Evolutionary conservation across 2,888 invertebrate genomes (phyloP), one percentile per base, ranked within the genome.

Genomic region (Lycophotia porphyrea): DNA sequence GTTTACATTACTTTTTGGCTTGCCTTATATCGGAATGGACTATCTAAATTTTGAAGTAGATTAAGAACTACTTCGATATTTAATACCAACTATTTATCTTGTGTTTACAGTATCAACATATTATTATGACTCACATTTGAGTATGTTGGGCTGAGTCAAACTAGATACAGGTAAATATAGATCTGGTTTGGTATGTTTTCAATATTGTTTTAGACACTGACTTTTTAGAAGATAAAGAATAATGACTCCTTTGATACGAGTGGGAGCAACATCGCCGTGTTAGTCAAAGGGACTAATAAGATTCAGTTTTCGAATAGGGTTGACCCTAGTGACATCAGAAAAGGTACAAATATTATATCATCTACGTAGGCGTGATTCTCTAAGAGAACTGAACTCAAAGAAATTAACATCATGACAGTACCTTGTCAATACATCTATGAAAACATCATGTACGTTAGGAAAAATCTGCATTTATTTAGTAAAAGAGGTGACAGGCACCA

Each of bases 91-190:
- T n/a, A 27, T 36, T 71, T 1, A 34, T 42, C 21, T 21, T 31
- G 15, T 11, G 7, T 1, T 60, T 42, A 18, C 5, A 34, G 24
- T 49, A 44, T 34, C 31, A 47, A 52, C 36, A 39, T 15, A 18
- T n/a, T n/a, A 4, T 18, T 15, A 36, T 61, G 9, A 39, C n/a
- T 60, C 4, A 24, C 42, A 70, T 36, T 70, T 18, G 15, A 49
- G 18, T n/a, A 60, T 18, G 1, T n/a, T 18, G 1, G 8, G 0
- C 7, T 63, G 61, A 63, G 13, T 55, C 5, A n/a, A 63, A 39
- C 15, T 75, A 77, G 44, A 55, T 34, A 52, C 31, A 52, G 24
- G 3, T 64, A 27, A 31, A 52, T 39, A 74, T 75, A 47, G 31
- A 47, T 8, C 15, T 13, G 63, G 63, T 71, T 60, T 11, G 5